Evolutionary conservation across 2,797 vertebrate species (phyloP), one percentile per base, ranked within the genome.

Genomic region (Valencia hispanica): DNA sequence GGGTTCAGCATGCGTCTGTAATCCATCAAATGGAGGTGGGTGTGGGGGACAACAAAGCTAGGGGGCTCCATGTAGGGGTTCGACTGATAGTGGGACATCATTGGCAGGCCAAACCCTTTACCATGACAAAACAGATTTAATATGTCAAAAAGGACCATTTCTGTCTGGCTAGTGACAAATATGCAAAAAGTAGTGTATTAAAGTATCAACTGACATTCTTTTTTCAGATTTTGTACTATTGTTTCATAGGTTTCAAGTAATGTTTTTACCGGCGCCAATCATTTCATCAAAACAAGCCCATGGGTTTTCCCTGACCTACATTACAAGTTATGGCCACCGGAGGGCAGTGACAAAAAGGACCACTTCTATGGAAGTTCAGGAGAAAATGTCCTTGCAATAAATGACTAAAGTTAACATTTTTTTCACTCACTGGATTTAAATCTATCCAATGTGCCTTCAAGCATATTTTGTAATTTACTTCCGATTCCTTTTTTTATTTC

Each of bases 1-100:
- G 95, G 92, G 84, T 91, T 94, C 17, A 94, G 89, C 87, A 95
- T 77, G 18, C 92, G 93, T 36, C 95, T 90, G 91, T 95, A 96
- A 89, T 96, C 95, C 59, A 94, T 90, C 84, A 96, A 73, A 73
- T 95, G 95, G 18, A 94, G 89, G 80, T 94, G 93, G 43, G 91
- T 88, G 9, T 95, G 94, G 22, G 96, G 95, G 3, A 96, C 17
- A 4, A 96, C 86, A 61, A 95, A 96, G 20, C 92, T 83, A 11
- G 95, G 95, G 0, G 92, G 80, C 51, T 96, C 95, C 80, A 95
- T 70, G 86, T 92, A 96, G 0, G 94, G 88, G 61, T 84, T 89
- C 0, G 89, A 84, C 51, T 89, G 93, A 51, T 93, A 94, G 30
- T 90, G 92, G 18, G 93, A 92, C 85, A 95, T 91, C 83, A 95